Evolutionary conservation across 2,113 vertebrate genomes (phyloP).

Genomic region (Pangasianodon gigas): DNA sequence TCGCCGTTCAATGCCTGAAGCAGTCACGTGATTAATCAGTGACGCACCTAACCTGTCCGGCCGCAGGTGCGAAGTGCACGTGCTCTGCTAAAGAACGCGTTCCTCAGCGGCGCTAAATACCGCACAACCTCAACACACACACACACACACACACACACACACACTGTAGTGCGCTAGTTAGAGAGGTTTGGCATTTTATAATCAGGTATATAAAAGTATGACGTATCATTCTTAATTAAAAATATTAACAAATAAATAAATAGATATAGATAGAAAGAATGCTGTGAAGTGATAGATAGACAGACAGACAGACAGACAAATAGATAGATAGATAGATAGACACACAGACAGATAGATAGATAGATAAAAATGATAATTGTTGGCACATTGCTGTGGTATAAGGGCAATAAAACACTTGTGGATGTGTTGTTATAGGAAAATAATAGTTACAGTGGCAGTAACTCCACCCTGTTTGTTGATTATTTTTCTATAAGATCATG

Average conservation of each 20-base stretch:
- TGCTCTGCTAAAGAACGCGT: neutral
- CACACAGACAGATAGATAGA: neutral
- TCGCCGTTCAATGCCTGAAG: neutral
- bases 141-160: neutral
- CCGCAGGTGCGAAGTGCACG: neutral
- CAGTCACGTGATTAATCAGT: slow-evolving; percentile 6
- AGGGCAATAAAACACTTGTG: too few relatives aligned
- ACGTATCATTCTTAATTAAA: too few relatives aligned
- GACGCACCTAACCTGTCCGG: neutral
- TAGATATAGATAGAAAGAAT: too few relatives aligned
- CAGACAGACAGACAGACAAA: too few relatives aligned
- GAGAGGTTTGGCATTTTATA: too few relatives aligned
- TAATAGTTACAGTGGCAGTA: neutral
- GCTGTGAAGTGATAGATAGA: too few relatives aligned
- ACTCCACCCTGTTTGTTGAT: too few relatives aligned
- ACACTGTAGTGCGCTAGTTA: too few relatives aligned
- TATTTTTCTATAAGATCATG: neutral
- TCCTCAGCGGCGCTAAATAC: neutral
- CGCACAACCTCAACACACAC: neutral
- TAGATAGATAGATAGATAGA: neutral
- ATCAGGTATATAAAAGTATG: too few relatives aligned
- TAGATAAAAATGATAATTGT: neutral
- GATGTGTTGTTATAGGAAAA: neutral
- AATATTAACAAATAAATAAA: too few relatives aligned
- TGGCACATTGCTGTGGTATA: too few relatives aligned